These are phyloP conservation scores for Drosophila yakuba DNA, from an alignment of 1,140 invertebrate genomes.

Conservation along the genomic window DNA sequence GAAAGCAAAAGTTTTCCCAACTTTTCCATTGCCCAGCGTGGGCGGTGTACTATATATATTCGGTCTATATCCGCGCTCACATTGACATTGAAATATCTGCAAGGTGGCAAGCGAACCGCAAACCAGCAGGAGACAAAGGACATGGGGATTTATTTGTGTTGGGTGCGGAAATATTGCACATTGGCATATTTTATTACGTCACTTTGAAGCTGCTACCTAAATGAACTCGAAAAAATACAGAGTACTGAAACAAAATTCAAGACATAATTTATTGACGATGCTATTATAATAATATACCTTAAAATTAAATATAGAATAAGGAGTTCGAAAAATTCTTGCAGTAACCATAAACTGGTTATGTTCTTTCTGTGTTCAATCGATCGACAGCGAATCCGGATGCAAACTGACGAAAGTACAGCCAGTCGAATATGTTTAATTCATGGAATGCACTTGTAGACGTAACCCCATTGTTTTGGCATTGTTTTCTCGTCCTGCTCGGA, in stretches of 20 bases:
- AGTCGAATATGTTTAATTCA: slow-evolving; percentile 44
- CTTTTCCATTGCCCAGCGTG: slow-evolving; percentile 31
- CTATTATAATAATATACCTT: too few relatives aligned
- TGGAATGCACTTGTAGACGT: slow-evolving; percentile 17
- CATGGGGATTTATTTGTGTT: slow-evolving; percentile 1
- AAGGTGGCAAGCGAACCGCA: slow-evolving; percentile 37
- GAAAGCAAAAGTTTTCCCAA: slow-evolving; percentile 57
- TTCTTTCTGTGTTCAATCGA: background rate
- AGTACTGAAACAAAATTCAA: too few relatives aligned
- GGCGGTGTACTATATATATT: background rate
- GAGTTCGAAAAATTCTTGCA: too few relatives aligned
- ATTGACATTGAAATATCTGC: slow-evolving; percentile 72
- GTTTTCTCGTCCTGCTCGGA: slow-evolving; percentile 1
- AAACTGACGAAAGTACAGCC: slow-evolving; percentile 14
- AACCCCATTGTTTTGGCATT: slow-evolving; percentile 14
- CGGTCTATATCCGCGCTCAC: slow-evolving; percentile 22
- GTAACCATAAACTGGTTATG: too few relatives aligned
- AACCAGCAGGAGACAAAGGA: slow-evolving; percentile 32
- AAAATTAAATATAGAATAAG: background rate
- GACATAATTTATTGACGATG: too few relatives aligned
- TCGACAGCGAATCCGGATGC: slow-evolving; percentile 5
- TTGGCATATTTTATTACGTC: background rate
- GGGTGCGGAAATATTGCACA: background rate
- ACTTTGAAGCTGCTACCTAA: too few relatives aligned
- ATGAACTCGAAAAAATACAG: too few relatives aligned